Percentiles rank a stretch among this genome's conserved stretches.
Conservation (phyloP, 2,888 invertebrate genomes). For the Gari tellinella region DNA sequence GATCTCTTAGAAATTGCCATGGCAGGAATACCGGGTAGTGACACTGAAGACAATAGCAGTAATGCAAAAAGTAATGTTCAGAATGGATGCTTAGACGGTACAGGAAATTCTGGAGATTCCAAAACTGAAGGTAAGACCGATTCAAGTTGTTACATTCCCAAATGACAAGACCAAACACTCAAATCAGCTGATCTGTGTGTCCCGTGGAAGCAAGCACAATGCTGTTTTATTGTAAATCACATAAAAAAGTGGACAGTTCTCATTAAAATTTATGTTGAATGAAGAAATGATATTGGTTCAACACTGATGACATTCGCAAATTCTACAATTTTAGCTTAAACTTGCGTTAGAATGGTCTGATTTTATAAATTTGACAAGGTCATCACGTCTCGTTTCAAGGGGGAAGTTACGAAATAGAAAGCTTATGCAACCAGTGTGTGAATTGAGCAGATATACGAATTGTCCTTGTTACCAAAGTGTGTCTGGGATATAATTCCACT, state of each 20-base stretch:
- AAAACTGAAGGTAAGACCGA: conserved; percentile 26
- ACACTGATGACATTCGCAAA: too few species aligned
- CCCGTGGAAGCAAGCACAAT: background rate
- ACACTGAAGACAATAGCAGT: conserved; percentile 40
- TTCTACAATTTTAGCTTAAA: too few species aligned
- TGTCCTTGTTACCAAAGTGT: too few species aligned
- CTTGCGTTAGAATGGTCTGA: background rate
- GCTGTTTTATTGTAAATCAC: too few species aligned
- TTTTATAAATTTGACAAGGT: conserved; percentile 37
- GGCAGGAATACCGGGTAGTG: conserved; percentile 73
- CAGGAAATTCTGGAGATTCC: background rate
- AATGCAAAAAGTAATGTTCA: conserved; percentile 11
- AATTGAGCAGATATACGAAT: too few species aligned
- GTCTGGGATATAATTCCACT: too few species aligned
- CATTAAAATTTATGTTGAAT: too few species aligned
- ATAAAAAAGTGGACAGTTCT: too few species aligned
- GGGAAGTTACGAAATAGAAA: too few species aligned
- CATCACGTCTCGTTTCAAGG: conserved; percentile 31
- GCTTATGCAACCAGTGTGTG: too few species aligned
- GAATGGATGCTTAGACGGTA: conserved; percentile 13
- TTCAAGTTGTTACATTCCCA: background rate
- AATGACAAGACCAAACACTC: background rate
- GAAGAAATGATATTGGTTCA: too few species aligned
- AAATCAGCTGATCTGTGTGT: conserved; percentile 4
- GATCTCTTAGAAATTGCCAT: conserved; percentile 39